Base-by-base conservation (phyloP, 2,113 vertebrate genomes). In the Crotophaga sulcirostris region DNA sequence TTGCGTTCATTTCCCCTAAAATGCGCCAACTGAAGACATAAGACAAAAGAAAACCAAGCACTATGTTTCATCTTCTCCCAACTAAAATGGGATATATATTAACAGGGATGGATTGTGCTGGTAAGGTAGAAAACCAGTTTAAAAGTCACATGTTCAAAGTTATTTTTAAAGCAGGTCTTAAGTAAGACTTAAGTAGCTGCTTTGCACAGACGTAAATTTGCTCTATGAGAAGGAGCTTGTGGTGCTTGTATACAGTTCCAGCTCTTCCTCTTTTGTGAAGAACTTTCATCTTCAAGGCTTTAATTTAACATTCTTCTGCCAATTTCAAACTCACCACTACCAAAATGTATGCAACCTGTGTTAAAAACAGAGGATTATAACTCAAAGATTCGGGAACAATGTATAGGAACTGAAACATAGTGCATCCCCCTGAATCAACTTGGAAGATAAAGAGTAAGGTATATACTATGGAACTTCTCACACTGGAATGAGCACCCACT, bases 381-480 rank as follows among this genome's bases (percentile, higher is more conserved):
- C 19, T 40, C 31, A 66, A 6, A 87, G 51, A 85, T 93, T 69
- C 83, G 45, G 18, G 80, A 91, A 93, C 76, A 94, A 94, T 69
- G 28, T 14, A 17, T 33, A 96, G 28, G 36, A 82, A 11, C 40
- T 84, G 52, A 56, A 83, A 90, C 55, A 31, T 40, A 87, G 29
- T 51, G 11, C 45, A 79, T 88, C 18, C 17, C 33, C 7, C 56
- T 84, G 64, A 12, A 88, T 12, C 51, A 77, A 25, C 33, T 31
- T 77, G 80, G 80, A 88, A 84, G 49, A 76, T 69, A 70, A 94
- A 96, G 31, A 87, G 85, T 49, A 62, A 87, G 60, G 40, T 58
- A 9, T 52, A 17, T 49, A 14, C 16, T 60, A 2, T 26, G 44
- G 28, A 69, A 89, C n/a, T 92, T 83, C 75, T 84, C 60, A 45